These are phyloP conservation scores for Enteromius radiatus DNA, from an alignment of 2,797 vertebrate species.

Conservation along the genomic window DNA sequence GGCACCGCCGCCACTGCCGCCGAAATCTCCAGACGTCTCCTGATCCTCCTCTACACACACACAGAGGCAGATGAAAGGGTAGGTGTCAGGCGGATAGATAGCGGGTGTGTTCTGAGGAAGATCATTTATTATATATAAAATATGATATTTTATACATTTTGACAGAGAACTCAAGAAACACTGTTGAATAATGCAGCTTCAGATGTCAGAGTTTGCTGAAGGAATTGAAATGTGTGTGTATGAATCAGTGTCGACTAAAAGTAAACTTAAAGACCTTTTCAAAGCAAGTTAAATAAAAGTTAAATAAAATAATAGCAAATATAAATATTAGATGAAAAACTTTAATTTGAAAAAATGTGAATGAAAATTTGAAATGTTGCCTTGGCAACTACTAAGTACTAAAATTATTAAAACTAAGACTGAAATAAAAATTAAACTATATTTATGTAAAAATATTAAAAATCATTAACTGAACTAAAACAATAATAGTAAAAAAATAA, in stretches of 20 bases:
- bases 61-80: slow-evolving; percentile 19
- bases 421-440: background rate
- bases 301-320: background rate
- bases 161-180: slow-evolving; percentile 15
- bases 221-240: slow-evolving; percentile 2
- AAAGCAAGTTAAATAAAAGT: background rate
- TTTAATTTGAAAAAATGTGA: background rate
- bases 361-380: background rate
- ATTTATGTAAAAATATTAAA: background rate
- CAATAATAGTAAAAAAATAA: background rate
- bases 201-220: background rate
- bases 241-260: background rate
- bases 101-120: slow-evolving; percentile 14
- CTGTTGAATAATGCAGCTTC: slow-evolving; percentile 19
- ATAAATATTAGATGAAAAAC: background rate
- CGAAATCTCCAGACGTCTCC: slow-evolving; percentile 94
- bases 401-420: background rate
- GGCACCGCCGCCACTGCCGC: slow-evolving; percentile 86
- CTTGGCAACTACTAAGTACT: background rate
- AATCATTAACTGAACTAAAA: background rate
- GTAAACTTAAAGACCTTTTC: background rate
- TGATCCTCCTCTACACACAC: slow-evolving; percentile 87
- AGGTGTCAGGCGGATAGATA: slow-evolving; percentile 36
- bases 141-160: slow-evolving; percentile 41
- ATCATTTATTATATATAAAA: slow-evolving; percentile 50